Base-by-base conservation (phyloP, 1,140 invertebrate species). In the Himalopsyche phryganea region DNA sequence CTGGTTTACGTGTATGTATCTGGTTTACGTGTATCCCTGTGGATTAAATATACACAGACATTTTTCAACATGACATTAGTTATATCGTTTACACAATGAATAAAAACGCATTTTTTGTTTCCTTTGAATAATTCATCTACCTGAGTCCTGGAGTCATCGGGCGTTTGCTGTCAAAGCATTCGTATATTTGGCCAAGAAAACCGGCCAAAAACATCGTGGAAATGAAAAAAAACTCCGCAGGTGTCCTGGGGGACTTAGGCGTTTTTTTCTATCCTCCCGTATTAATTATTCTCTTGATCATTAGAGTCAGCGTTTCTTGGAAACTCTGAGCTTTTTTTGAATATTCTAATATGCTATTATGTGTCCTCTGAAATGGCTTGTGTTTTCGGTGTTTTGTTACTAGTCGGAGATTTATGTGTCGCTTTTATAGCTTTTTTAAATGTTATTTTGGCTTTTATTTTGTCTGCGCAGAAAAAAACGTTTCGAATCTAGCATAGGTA, bases 271-370 rank as follows among this genome's bases (percentile, higher is more conserved):
- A 19, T 55, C 36, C 41, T 28, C 48, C 38, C 36, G 55, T 55
- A 63, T 63, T 63, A 63, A 63, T 63, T 59, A 63, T 63, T 57
- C 54, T 40, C 9, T 28, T 46, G 41, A 49, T 63, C 61, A 63
- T 63, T 63, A 63, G 53, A 45, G 48, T 14, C 14, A 36, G n/a
- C 32, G 38, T 13, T 58, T 58, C 56, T 28, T 23, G 17, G 56
- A 58, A 58, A 11, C 15, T 28, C 19, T 20, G 18, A 15, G 28
- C 14, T 36, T 42, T 46, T 46, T 57, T 42, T 57, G 56, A 51
- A 46, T 45, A 13, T 40, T 23, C 33, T 58, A 50, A 58, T 58
- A 41, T 33, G 28, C 11, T 19, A 32, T 51, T 50, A 50, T 51
- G 56, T 58, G 23, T 47, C 14, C 15, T 36, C 15, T 11, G 42